phyloP scores from a whole-genome alignment of 1,140 invertebrate species.

The Sinella curviseta region DNA sequence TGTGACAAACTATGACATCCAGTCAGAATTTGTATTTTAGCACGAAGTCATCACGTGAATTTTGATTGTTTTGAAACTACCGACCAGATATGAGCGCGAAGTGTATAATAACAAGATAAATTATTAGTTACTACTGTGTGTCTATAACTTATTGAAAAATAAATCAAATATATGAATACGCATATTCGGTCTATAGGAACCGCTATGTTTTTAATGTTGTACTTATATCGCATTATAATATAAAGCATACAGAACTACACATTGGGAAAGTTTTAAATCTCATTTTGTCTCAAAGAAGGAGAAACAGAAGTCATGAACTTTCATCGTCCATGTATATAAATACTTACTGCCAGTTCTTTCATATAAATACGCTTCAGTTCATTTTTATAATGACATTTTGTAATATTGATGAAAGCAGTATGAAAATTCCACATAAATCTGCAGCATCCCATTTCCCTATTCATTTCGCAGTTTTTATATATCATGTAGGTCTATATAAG shows the following conservation, averaged over 20 bases:
- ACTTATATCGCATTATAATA: no score
- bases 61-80: slow-evolving; percentile 1
- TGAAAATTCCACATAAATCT: background rate
- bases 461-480: no score
- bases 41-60: background rate
- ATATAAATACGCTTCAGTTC: background rate
- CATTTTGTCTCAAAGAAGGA: no score
- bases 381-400: background rate
- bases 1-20: background rate
- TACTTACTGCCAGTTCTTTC: no score
- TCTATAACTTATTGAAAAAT: background rate
- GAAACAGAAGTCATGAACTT: background rate
- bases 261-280: no score
- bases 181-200: no score
- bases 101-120: background rate
- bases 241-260: no score
- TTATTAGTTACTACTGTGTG: no score
- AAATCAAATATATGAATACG: background rate
- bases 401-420: no score
- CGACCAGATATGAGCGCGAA: background rate
- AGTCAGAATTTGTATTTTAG: background rate
- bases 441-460: background rate
- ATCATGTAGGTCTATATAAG: no score
- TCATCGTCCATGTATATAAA: background rate
- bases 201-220: no score